A percentile compares a stretch with the other conserved stretches of the same genome.
Evolutionary conservation across 2,797 vertebrate species (phyloP).

Genomic region (Enteromius paludinosus): DNA sequence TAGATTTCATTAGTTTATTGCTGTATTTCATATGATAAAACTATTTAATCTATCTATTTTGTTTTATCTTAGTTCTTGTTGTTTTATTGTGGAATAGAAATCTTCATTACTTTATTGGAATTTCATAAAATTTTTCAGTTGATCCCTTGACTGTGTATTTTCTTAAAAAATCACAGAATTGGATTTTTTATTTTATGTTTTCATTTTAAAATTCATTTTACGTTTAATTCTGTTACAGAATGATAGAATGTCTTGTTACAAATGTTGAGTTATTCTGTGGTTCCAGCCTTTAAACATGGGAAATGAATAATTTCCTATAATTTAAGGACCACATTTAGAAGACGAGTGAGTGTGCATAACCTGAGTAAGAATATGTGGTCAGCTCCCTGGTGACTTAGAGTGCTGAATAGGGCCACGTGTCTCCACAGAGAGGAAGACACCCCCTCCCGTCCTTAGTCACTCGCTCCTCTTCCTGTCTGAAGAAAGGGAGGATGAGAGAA

Average conservation of each 20-base stretch:
- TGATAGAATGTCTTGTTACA: too few species aligned
- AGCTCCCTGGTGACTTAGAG: conserved; percentile 10
- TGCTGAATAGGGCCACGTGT: conserved; percentile 8
- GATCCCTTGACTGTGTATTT: background rate
- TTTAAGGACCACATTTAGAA: background rate
- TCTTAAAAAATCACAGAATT: background rate
- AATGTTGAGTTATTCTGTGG: background rate
- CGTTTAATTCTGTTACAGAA: too few species aligned
- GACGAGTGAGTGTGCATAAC: background rate
- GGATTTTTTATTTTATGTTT: background rate
- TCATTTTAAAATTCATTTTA: too few species aligned
- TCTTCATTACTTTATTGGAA: background rate
- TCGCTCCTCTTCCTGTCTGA: conserved; percentile 55
- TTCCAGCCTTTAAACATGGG: conserved; percentile 6
- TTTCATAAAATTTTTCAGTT: background rate
- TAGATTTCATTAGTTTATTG: background rate
- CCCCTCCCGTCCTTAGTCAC: conserved; percentile 33
- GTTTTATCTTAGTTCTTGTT: background rate
- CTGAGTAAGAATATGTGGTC: background rate
- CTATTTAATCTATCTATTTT: too few species aligned
- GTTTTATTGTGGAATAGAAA: background rate
- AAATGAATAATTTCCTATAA: conserved; percentile 24
- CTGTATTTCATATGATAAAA: background rate
- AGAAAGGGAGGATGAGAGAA: conserved; percentile 44
- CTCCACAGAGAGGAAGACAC: conserved; percentile 41